Evolutionary conservation across 1,140 invertebrate species (phyloP).

Genomic region (Chelonus insularis): DNA sequence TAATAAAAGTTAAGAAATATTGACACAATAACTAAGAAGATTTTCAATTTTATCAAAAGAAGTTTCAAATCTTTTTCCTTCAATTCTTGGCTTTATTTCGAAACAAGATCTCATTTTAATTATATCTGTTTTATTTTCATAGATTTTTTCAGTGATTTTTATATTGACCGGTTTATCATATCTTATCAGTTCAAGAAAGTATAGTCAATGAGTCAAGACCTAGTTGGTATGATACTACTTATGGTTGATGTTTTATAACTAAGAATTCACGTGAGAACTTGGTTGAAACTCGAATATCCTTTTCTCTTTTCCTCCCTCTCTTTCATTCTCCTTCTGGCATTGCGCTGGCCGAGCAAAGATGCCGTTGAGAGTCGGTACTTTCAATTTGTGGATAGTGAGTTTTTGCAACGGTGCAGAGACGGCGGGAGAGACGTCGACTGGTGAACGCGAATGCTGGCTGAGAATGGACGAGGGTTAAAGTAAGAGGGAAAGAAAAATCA

Average conservation of each 20-base stretch:
- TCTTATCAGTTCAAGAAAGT: too few relatives aligned
- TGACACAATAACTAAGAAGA: too few relatives aligned
- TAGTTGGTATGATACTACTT: too few relatives aligned
- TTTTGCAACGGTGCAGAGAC: conserved; percentile 36
- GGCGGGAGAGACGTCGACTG: not conserved
- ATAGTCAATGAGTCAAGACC: conserved; percentile 27
- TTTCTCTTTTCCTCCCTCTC: not conserved
- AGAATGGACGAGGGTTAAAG: conserved; percentile 23
- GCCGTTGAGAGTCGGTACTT: conserved; percentile 44
- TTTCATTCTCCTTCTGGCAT: not conserved
- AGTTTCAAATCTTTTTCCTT: too few relatives aligned
- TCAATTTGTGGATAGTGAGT: conserved; percentile 53
- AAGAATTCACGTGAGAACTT: conserved; percentile 49
- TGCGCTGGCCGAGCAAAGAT: conserved; percentile 8
- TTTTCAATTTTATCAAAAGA: too few relatives aligned
- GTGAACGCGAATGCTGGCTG: conserved; percentile 6
- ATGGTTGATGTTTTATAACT: conserved; percentile 43
- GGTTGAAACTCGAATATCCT: conserved; percentile 23
- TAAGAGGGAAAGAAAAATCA: conserved; percentile 9
- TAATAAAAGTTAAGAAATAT: too few relatives aligned
- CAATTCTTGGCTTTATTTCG: too few relatives aligned
- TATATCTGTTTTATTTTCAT: too few relatives aligned
- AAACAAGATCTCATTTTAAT: too few relatives aligned
- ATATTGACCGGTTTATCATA: too few relatives aligned
- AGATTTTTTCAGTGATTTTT: too few relatives aligned